Conservation (phyloP, 2,888 invertebrate genomes). For the Camptogramma bilineatum region DNA sequence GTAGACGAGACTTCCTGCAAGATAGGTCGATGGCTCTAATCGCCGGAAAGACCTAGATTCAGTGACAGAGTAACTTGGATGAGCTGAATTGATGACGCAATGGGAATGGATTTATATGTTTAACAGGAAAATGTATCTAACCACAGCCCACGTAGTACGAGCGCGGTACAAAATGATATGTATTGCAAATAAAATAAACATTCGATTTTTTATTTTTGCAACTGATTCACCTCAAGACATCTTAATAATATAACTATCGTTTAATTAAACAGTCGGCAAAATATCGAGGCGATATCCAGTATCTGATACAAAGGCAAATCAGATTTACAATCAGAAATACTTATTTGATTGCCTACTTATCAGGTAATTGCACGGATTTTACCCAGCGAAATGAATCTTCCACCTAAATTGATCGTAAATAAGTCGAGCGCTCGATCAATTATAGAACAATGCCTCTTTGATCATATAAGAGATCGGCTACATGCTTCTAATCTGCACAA, state of each 20-base stretch:
- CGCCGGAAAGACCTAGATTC: background rate
- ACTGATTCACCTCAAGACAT: no score
- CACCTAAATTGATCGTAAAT: slow-evolving; percentile 21
- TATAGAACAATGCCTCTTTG: slow-evolving; percentile 31
- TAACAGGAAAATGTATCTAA: background rate
- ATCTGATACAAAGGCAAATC: background rate
- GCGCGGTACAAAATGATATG: background rate
- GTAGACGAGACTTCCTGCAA: background rate
- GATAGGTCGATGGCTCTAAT: background rate
- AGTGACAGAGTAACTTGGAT: background rate
- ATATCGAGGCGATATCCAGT: no score
- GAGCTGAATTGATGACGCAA: background rate
- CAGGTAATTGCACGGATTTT: background rate
- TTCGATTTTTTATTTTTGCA: no score
- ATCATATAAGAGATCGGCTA: slow-evolving; percentile 14
- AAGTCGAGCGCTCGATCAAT: slow-evolving; percentile 10
- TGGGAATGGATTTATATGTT: background rate
- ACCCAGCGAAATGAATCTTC: slow-evolving; percentile 8
- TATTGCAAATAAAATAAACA: no score
- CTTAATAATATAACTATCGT: no score
- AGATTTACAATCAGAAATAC: background rate
- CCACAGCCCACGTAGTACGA: background rate
- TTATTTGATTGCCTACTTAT: background rate
- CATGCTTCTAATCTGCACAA: background rate
- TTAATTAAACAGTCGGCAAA: no score